Base-by-base conservation (phyloP, 1,140 invertebrate species). In the Trypoxylus dichotomus region DNA sequence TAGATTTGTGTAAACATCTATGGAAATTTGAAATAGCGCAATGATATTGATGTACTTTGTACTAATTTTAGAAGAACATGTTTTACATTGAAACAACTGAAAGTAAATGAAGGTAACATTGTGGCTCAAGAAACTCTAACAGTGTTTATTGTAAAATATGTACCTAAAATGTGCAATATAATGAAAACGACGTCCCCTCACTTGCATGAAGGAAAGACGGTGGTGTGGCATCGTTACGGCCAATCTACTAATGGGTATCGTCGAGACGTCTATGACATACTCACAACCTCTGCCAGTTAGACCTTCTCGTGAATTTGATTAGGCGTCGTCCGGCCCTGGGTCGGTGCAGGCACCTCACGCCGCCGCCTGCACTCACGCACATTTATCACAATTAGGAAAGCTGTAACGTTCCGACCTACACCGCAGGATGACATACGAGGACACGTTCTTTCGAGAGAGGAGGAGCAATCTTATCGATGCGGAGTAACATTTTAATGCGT, bases 311-410 rank as follows among this genome's bases (percentile, higher is more conserved):
- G 72, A 74, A 74, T 74, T 74, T 43, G 72, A 74, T 74, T 74
- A 74, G 19, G 3, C 32, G 72, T 37, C 72, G 72, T 41, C 15
- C 72, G 72, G 13, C 37, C 10, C 15, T 41, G 32, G 29, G 29
- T 13, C 72, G 41, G 3, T 43, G 27, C 29, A 10, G 37, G 32
- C 29, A 29, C 2, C 68, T 37, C n/a, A 42, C 72, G 11, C 19
- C 72, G 72, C 41, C 72, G 72, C 60, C 7, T 68, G 25, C 60
- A 68, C 27, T 29, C 60, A 74, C 72, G 72, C 60, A 74, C 72
- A 43, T 74, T 74, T 74, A 74, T 74, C 72, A 74, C 72, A 74
- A 74, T 74, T 74, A 74, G 32, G 72, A 25, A 29, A 29, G n/a
- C 72, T 19, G 32, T 41, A 74, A 74, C 72, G 72, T 41, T 37